phyloP scores from a whole-genome alignment of 1,140 invertebrate species.

The Drosophila suzukii region DNA sequence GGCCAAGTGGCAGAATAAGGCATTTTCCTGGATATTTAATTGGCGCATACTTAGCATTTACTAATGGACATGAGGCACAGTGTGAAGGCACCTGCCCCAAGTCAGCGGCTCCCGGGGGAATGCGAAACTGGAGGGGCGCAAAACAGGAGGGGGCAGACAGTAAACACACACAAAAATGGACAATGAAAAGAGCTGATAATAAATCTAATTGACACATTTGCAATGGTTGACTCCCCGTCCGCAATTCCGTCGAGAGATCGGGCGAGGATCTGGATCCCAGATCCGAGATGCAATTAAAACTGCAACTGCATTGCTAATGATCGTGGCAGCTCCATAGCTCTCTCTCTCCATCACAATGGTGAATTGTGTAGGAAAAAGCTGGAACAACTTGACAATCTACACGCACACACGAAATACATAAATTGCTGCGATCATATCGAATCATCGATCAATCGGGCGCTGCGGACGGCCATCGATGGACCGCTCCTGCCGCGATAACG shows the following conservation, averaged over 20 bases:
- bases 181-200: constrained; percentile 77
- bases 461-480: constrained; percentile 27
- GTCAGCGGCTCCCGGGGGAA: constrained; percentile 32
- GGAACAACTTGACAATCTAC: constrained; percentile 76
- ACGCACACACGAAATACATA: constrained; percentile 72
- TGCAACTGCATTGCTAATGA: constrained; percentile 71
- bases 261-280: constrained; percentile 27
- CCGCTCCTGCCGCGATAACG: constrained; percentile 69
- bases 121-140: constrained; percentile 15
- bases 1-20: constrained; percentile 49
- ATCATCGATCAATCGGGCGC: constrained; percentile 56
- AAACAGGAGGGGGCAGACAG: constrained; percentile 10
- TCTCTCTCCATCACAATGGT: constrained; percentile 10
- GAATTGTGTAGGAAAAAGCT: constrained; percentile 26
- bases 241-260: constrained; percentile 23
- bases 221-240: constrained; percentile 58
- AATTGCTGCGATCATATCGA: constrained; percentile 76
- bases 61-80: constrained; percentile 77
- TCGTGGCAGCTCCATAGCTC: constrained; percentile 12
- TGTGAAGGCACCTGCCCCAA: constrained; percentile 68
- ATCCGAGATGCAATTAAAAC: constrained; percentile 70
- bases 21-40: constrained; percentile 77
- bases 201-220: constrained; percentile 84
- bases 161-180: constrained; percentile 42
- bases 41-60: constrained; percentile 80